Evolutionary conservation across 2,797 vertebrate species (phyloP), one percentile per base, ranked within the genome.

Genomic region (Coccyzus lansbergi): DNA sequence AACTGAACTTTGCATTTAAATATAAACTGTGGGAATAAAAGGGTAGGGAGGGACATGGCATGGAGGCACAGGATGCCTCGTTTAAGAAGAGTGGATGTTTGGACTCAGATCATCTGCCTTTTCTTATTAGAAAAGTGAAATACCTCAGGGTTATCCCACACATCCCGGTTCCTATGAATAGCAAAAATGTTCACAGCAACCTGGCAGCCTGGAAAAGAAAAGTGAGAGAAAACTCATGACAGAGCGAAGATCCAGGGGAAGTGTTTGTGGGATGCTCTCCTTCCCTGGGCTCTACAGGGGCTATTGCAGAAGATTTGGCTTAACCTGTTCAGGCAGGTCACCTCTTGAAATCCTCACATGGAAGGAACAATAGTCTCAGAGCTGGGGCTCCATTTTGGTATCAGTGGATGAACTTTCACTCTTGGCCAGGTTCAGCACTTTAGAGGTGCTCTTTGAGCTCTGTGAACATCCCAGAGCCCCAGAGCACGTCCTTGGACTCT

Each of bases 111-210:
- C 46, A 65, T 21, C 17, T 34, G 42, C 5, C 7, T 17, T 40
- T 65, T 80, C 28, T 40, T 71, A 42, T 60, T 86, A 20, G n/a
- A 68, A 68, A 80, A 29, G 40, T 33, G 12, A 90, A 88, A 31
- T 98, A 98, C 97, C 97, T 98, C 95, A 0, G 98, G 97, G 48
- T 97, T 75, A 55, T 98, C 83, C 98, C 97, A 98, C 52, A 97
- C 53, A 8, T 93, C 86, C 56, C 87, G 93, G 60, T 97, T 97
- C 74, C 93, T 97, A 56, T 98, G 97, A 86, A 98, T 90, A 67
- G 58, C 93, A 91, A 96, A 97, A 59, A 98, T 93, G 71, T 3
- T 96, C 67, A 98, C 2, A 21, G 0, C 15, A 63, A 85, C 29
- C 7, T 17, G 24, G n/a, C 22, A 77, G 46, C 94, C 97, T 97